A percentile compares a stretch with the other conserved stretches of the same genome.
Conservation (phyloP, 2,113 vertebrate genomes). For the Nycticorax nycticorax region DNA sequence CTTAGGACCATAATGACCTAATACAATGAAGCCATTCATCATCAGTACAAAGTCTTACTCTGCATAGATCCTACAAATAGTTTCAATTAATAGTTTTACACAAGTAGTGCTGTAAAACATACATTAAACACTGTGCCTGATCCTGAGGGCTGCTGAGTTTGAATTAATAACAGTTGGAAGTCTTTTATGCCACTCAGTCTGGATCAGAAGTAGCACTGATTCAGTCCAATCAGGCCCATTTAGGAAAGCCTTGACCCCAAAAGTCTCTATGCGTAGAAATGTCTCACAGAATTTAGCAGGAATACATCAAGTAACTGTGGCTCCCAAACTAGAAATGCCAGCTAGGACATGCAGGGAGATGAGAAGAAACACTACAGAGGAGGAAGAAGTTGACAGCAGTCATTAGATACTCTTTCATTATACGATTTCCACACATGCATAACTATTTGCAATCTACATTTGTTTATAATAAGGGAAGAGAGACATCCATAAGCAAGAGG, state of each 20-base stretch:
- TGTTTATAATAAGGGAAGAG: neutral
- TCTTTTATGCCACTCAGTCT: neutral
- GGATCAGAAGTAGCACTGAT: neutral
- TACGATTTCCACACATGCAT: neutral
- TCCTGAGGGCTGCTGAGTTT: neutral
- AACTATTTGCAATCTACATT: neutral
- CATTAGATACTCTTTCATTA: neutral
- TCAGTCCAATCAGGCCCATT: neutral
- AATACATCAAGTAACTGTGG: neutral
- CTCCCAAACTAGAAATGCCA: neutral
- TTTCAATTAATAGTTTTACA: conserved; percentile 34
- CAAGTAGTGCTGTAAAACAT: conserved; percentile 10
- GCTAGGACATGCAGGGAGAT: neutral
- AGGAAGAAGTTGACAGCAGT: neutral
- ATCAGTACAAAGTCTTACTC: neutral
- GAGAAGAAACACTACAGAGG: neutral
- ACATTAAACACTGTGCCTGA: neutral
- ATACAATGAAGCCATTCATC: conserved; percentile 46
- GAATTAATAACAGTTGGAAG: neutral
- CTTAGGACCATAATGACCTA: conserved; percentile 26
- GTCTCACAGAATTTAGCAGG: neutral
- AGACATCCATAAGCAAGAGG: neutral
- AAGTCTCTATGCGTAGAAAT: neutral
- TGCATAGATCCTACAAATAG: conserved; percentile 3
- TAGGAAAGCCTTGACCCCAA: neutral